Evolutionary conservation across 2,888 invertebrate species (phyloP), one percentile per base, ranked within the genome.

Genomic region (Drosophila falleni): DNA sequence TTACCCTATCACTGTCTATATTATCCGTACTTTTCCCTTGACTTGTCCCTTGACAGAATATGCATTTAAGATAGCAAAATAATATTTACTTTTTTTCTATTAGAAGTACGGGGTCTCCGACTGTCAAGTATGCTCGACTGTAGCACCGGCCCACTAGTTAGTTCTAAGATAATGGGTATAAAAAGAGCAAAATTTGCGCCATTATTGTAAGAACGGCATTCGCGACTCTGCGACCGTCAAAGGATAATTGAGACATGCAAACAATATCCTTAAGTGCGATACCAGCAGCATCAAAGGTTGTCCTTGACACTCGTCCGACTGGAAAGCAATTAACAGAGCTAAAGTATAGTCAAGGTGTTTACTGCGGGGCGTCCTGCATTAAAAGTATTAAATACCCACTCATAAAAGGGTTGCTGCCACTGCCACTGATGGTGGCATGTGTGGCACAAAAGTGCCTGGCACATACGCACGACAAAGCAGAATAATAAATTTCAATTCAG

Each of bases 401-500:
- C 59, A 63, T 59, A 62, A 80, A 71, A 65, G 67, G 72, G 59
- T 64, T 72, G 29, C 29, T 29, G 29, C 29, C 29, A 4, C 29
- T 29, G 29, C 29, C 29, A 6, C 54, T 31, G 65, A 10, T 47
- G 49, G 53, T 54, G 54, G 41, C 49, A 44, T 67, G 56, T 53
- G 58, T 33, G 80, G 73, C 74, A 68, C 58, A 74, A 76, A 87
- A 86, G 83, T 82, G 83, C 86, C 74, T 71, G 64, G 59, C 77
- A 79, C 55, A 72, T 42, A 89, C 75, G 86, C 88, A 89, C 89
- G 86, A 85, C 86, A 86, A 86, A 86, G 89, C 86, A 85, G 89
- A 89, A 86, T 86, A 86, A 86, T 86, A 89, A 86, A 86, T 86
- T 86, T 87, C 86, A 87, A 89, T 89, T 89, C 86, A 89, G 69